These are phyloP conservation scores for Sclerodermus sp. DNA, from an alignment of 2,888 invertebrate species.

Conservation along the genomic window DNA sequence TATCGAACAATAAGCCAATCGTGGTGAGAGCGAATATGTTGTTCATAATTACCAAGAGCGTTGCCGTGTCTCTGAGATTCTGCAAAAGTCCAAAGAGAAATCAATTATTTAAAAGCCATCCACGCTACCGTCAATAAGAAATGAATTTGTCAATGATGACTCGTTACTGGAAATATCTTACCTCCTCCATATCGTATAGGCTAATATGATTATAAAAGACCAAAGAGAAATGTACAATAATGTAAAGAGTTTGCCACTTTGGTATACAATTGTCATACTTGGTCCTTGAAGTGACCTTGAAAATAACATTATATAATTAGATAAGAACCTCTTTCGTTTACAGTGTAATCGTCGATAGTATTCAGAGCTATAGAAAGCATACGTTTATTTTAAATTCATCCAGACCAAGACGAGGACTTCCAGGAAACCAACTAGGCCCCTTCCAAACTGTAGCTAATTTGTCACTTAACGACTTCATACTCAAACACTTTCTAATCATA, in stretches of 20 bases:
- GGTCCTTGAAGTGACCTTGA: conserved; percentile 67
- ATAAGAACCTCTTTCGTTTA: no score
- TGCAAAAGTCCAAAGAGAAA: no score
- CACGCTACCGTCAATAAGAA: no score
- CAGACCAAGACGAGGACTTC: conserved; percentile 74
- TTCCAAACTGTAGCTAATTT: conserved; percentile 74
- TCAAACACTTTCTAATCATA: conserved; percentile 66
- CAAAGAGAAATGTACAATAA: conserved; percentile 68
- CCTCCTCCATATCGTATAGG: conserved; percentile 57
- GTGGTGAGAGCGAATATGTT: conserved; percentile 69
- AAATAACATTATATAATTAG: no score
- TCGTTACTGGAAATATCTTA: no score
- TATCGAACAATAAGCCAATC: conserved; percentile 74
- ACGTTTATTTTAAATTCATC: conserved; percentile 77
- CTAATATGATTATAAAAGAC: conserved; percentile 70
- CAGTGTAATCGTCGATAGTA: no score
- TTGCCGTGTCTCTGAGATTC: conserved; percentile 66
- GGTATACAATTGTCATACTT: conserved; percentile 71
- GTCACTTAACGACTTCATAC: conserved; percentile 64
- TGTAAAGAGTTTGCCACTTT: conserved; percentile 69
- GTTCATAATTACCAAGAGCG: conserved; percentile 65
- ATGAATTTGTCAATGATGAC: no score
- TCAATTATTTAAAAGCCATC: no score
- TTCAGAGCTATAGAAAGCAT: conserved; percentile 44
- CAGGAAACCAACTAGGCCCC: conserved; percentile 89